Percentiles rank a stretch among this genome's conserved stretches.
Conservation (phyloP, 2,888 invertebrate species). For the Deroplatys truncata region DNA sequence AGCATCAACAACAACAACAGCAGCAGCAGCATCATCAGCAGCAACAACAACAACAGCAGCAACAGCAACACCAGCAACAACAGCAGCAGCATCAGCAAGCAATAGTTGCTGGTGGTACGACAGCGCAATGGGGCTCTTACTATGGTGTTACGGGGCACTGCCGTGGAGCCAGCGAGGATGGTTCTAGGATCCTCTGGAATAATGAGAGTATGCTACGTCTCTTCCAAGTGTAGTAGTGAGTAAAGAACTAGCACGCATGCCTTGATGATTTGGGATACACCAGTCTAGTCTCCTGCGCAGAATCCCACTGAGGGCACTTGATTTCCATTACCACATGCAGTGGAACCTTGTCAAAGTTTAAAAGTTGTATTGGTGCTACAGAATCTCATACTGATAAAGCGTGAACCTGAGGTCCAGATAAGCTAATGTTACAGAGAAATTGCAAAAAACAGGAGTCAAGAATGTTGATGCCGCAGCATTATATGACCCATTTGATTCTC, state of each 20-base stretch:
- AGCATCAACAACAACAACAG: slow-evolving; percentile 38
- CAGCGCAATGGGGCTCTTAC: slow-evolving; percentile 23
- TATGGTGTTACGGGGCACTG: slow-evolving; percentile 18
- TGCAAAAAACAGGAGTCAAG: too few relatives aligned
- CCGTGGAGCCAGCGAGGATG: slow-evolving; percentile 30
- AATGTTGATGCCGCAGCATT: too few relatives aligned
- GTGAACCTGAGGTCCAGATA: too few relatives aligned
- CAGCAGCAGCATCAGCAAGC: slow-evolving; percentile 39
- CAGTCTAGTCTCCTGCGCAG: not conserved
- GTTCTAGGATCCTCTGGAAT: slow-evolving; percentile 34
- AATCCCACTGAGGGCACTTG: not conserved
- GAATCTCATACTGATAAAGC: not conserved
- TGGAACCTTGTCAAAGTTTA: not conserved
- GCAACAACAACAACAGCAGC: slow-evolving; percentile 38
- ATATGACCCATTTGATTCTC: too few relatives aligned
- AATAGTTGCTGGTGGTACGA: not conserved
- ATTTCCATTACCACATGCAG: not conserved
- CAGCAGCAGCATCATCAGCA: slow-evolving; percentile 39
- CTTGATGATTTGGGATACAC: not conserved
- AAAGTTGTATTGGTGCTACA: not conserved
- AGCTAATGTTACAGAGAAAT: too few relatives aligned
- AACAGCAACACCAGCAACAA: slow-evolving; percentile 39
- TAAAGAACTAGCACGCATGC: not conserved
- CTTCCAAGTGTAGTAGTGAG: slow-evolving; percentile 33
- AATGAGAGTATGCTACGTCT: slow-evolving; percentile 35